phyloP scores from a whole-genome alignment of 2,888 invertebrate species.

The Tinea semifulvella region DNA sequence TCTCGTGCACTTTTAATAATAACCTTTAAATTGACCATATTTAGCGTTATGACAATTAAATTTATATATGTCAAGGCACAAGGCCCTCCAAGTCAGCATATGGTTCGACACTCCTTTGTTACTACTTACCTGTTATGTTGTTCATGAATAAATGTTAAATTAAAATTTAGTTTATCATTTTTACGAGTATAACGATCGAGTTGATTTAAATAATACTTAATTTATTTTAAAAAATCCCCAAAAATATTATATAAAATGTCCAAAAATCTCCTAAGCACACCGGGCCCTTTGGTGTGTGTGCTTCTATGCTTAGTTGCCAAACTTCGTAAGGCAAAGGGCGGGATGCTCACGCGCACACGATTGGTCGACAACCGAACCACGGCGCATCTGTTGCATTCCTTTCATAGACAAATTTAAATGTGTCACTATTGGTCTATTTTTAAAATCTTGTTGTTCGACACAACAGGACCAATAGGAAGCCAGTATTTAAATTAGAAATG shows the following conservation, averaged over 20 bases:
- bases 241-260: background rate
- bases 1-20: too few species aligned
- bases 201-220: too few species aligned
- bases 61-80: too few species aligned
- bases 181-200: too few species aligned
- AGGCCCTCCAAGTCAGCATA: too few species aligned
- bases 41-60: too few species aligned
- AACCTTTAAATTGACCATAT: too few species aligned
- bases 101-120: too few species aligned
- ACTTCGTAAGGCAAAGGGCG: conserved; percentile 5
- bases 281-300: background rate
- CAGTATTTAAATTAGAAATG: background rate
- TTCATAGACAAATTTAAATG: conserved; percentile 2
- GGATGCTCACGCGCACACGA: background rate
- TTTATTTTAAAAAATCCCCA: too few species aligned
- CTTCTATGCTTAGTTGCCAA: conserved; percentile 1
- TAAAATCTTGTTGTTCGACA: background rate
- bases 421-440: background rate
- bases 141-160: too few species aligned
- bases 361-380: background rate
- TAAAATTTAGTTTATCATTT: too few species aligned
- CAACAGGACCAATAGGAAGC: background rate
- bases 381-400: background rate
- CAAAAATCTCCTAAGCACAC: background rate
- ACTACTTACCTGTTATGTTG: too few species aligned